Conservation (phyloP, 2,888 invertebrate genomes). For the Pherbina coryleti region DNA sequence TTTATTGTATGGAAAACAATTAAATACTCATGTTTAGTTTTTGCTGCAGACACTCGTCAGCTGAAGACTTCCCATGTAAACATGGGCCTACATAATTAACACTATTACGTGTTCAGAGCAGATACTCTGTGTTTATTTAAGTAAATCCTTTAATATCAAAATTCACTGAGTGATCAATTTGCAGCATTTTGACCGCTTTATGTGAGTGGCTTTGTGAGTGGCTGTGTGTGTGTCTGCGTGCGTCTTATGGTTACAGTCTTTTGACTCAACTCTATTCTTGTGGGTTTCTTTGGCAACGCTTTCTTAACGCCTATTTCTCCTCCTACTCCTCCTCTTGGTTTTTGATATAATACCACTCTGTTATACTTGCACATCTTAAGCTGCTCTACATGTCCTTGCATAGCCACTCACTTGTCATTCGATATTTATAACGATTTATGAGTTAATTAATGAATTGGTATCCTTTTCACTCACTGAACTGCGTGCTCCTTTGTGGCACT, state of each 20-base stretch:
- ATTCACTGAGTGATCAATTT: not conserved
- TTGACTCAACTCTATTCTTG: not conserved
- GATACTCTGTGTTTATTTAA: not conserved
- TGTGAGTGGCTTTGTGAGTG: not conserved
- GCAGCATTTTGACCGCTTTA: not conserved
- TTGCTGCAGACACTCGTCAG: not conserved
- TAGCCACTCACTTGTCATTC: slow-evolving; percentile 26
- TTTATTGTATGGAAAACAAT: no score
- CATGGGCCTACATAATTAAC: not conserved
- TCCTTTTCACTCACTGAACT: not conserved
- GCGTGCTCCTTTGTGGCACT: not conserved
- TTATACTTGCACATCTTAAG: not conserved
- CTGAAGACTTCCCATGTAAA: not conserved
- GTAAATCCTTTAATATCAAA: slow-evolving; percentile 11
- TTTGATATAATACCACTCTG: not conserved
- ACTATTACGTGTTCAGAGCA: not conserved
- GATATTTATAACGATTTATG: slow-evolving; percentile 40
- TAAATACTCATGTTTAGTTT: no score
- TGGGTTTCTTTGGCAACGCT: no score
- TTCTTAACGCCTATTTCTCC: not conserved
- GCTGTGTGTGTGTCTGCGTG: not conserved
- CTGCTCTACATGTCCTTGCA: not conserved
- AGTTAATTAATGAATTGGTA: slow-evolving; percentile 39
- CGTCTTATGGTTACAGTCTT: not conserved
- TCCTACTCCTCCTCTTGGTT: not conserved